Evolutionary conservation across 2,888 invertebrate species (phyloP).

Genomic region (Athetis lepigone): DNA sequence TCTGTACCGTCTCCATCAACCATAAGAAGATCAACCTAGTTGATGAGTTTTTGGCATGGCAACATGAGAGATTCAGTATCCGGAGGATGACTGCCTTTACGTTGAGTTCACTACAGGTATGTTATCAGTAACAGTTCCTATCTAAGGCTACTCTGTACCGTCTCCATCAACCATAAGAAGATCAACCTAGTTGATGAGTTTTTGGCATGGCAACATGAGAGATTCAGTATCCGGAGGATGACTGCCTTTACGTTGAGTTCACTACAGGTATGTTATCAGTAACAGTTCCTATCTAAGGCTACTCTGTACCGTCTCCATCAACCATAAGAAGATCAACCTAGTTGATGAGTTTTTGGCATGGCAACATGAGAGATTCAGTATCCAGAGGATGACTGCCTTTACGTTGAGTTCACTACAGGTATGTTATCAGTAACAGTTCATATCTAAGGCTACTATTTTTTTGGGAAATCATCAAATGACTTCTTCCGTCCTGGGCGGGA

Average conservation of each 20-base stretch:
- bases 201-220: constrained; percentile 99
- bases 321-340: constrained; percentile 99
- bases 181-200: constrained; percentile 98
- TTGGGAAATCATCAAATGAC: too few relatives aligned
- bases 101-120: constrained; percentile 93
- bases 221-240: constrained; percentile 97
- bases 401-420: constrained; percentile 95
- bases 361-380: constrained; percentile 99
- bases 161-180: constrained; percentile 97
- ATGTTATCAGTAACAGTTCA: too few relatives aligned
- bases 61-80: constrained; percentile 98
- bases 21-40: constrained; percentile 99
- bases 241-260: constrained; percentile 98
- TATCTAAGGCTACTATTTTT: too few relatives aligned
- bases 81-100: constrained; percentile 97
- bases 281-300: too few relatives aligned
- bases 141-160: too few relatives aligned
- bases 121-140: too few relatives aligned
- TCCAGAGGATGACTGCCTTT: constrained; percentile 97
- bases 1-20: too few relatives aligned
- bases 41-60: constrained; percentile 98
- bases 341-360: constrained; percentile 97
- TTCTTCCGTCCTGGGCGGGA: too few relatives aligned
- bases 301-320: too few relatives aligned
- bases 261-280: constrained; percentile 88